phyloP scores from a whole-genome alignment of 2,888 invertebrate species.

The Lasioglossum villosulum region DNA sequence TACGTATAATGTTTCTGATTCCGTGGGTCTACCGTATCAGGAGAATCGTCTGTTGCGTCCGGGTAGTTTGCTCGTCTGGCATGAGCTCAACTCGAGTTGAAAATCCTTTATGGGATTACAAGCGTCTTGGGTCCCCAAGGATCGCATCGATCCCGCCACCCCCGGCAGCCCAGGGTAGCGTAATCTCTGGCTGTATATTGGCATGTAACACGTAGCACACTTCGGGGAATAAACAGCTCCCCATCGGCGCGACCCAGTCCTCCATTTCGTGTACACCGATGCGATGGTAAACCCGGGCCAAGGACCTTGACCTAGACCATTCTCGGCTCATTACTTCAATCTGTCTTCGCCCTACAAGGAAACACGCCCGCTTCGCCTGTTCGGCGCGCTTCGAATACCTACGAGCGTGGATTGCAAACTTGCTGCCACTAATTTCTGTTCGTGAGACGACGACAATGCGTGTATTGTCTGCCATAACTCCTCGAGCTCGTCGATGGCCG shows the following conservation, averaged over 20 bases:
- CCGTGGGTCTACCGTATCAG: neutral
- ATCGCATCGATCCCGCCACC: slow-evolving; percentile 47
- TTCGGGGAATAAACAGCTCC: slow-evolving; percentile 61
- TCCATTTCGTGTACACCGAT: slow-evolving; percentile 49
- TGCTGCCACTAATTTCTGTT: neutral
- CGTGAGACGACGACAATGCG: neutral
- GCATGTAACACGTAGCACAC: slow-evolving; percentile 57
- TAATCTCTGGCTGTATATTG: slow-evolving; percentile 36
- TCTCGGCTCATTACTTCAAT: slow-evolving; percentile 55
- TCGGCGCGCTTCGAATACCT: neutral
- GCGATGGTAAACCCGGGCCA: slow-evolving; percentile 34
- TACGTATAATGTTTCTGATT: neutral
- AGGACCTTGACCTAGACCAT: slow-evolving; percentile 66
- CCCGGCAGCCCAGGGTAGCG: slow-evolving; percentile 18
- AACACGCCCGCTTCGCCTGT: slow-evolving; percentile 23
- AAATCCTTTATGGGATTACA: slow-evolving; percentile 51
- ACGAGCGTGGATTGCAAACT: neutral
- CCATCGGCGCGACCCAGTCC: slow-evolving; percentile 47
- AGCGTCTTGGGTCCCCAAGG: slow-evolving; percentile 52
- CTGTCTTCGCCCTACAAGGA: slow-evolving; percentile 46
- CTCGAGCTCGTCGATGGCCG: neutral
- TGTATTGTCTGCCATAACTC: neutral
- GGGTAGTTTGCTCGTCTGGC: slow-evolving; percentile 12
- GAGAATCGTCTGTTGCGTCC: neutral
- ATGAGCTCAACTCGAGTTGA: slow-evolving; percentile 41